Evolutionary conservation across 2,113 vertebrate species (phyloP), one percentile per base, ranked within the genome.

Genomic region (Uria aalge): DNA sequence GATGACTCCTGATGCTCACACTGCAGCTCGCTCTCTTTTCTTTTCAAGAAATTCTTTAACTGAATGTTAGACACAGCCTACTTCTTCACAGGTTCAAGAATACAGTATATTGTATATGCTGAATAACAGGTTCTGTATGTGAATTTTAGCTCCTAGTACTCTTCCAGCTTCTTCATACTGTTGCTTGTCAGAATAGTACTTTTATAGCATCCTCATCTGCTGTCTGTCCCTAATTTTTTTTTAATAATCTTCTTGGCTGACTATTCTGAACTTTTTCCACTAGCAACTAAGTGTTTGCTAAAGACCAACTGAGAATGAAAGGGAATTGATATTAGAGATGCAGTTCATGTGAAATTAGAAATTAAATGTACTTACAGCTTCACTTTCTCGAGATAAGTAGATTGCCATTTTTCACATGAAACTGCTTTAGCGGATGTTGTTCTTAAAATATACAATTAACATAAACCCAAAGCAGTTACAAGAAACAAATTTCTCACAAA

Each of bases 341-440:
- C 17, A 34, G 43, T 82, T 77, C 38, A 40, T 63, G 34, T 63
- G 91, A 96, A 97, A 96, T 94, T 75, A 93, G 63, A 94, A 97
- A 96, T 97, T 85, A 97, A 94, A 96, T 69, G 40, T 5, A 40
- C 85, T 97, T 94, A 92, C 64, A 67, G 66, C 92, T 97, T 96
- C 75, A 60, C 38, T 96, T 96, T 93, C 80, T 80, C 66, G 86
- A 97, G 94, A 93, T 97, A 97, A 94, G 55, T 62, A 69, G 83
- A 79, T 66, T 96, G 97, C 96, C 29, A 90, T 94, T 98, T 96
- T 97, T 97, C 94, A 90, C 91, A 91, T 83, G 83, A 90, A 97
- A 96, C 94, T 85, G 72, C 72, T 96, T 96, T 89, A 95, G 62
- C 3, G 71, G 86, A 92, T 95, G 80, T 94, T 95, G 90, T 92